phyloP scores from a whole-genome alignment of 2,113 vertebrate genomes.

The Phalacrocorax brasilianus region DNA sequence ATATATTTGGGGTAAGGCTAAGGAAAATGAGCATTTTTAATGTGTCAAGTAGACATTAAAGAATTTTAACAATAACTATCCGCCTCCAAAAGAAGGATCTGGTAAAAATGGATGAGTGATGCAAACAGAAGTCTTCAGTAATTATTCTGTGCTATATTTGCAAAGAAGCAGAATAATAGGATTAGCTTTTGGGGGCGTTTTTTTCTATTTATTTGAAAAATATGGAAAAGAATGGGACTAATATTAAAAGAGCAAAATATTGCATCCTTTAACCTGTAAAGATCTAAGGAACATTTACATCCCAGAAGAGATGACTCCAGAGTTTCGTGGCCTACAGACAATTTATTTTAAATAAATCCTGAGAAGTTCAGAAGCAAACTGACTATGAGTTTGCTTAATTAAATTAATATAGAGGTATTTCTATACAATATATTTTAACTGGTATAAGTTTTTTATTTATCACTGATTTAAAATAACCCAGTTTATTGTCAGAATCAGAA shows the following conservation, averaged over 20 bases:
- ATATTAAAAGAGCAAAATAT: not conserved
- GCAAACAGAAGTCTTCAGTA: not conserved
- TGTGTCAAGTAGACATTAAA: not conserved
- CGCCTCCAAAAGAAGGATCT: not conserved
- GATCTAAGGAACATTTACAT: not conserved
- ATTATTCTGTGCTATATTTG: not conserved
- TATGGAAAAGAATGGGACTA: not conserved
- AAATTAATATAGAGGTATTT: not conserved
- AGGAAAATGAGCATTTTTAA: not conserved
- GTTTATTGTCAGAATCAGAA: not conserved
- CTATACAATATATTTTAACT: not conserved
- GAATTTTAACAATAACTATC: not conserved
- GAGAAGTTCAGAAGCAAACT: not conserved
- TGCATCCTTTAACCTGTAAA: not conserved
- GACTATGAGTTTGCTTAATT: not conserved
- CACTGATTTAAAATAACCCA: not conserved
- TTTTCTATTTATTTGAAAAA: not conserved
- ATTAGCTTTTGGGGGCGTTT: not conserved
- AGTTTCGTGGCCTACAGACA: not conserved
- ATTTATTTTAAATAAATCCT: not conserved
- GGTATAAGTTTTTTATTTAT: not conserved
- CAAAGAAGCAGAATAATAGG: not conserved
- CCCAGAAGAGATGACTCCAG: not conserved
- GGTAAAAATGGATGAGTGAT: not conserved
- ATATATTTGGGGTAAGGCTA: not conserved